Conservation (phyloP, 2,113 vertebrate genomes). For the Ctenodactylus gundi region DNA sequence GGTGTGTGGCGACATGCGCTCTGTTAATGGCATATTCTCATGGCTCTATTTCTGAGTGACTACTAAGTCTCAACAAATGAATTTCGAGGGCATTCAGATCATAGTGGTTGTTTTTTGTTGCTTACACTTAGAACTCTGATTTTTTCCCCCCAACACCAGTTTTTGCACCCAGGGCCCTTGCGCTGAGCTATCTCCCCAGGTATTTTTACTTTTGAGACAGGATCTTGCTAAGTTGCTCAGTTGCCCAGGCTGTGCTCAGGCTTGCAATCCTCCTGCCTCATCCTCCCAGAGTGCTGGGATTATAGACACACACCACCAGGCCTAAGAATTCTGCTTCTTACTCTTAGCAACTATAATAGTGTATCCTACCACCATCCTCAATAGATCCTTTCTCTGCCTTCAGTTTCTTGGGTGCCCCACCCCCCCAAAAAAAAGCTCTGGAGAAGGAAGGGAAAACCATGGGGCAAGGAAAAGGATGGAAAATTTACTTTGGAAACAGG, state of each 20-base stretch:
- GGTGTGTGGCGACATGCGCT: not conserved
- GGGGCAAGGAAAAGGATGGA: not conserved
- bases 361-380: not conserved
- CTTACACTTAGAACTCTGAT: not conserved
- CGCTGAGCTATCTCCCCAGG: not conserved
- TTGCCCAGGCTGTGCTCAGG: too few species aligned
- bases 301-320: too few species aligned
- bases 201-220: not conserved
- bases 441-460: not conserved
- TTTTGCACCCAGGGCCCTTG: not conserved
- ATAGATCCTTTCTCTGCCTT: not conserved
- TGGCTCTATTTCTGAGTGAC: not conserved
- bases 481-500: not conserved
- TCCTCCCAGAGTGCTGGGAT: too few species aligned
- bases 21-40: not conserved
- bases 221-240: not conserved
- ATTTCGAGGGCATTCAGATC: not conserved
- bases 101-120: not conserved
- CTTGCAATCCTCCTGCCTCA: too few species aligned
- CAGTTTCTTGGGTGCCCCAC: too few species aligned
- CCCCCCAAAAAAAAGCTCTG: too few species aligned
- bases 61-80: not conserved
- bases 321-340: not conserved
- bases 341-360: not conserved
- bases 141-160: too few species aligned